phyloP scores from a whole-genome alignment of 2,888 invertebrate species.

The Coremacera marginata region DNA sequence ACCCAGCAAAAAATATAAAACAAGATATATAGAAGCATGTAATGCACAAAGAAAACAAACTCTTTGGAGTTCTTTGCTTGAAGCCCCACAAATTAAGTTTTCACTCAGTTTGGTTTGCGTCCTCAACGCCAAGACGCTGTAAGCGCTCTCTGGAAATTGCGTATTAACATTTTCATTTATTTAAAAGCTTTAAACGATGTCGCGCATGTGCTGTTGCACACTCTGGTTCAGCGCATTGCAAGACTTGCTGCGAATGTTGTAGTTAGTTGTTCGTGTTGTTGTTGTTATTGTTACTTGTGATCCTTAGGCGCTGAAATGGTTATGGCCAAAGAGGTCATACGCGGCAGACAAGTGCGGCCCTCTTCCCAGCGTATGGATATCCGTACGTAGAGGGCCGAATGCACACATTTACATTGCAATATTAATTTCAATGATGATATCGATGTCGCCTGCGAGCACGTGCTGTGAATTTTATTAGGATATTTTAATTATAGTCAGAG shows the following conservation, averaged over 20 bases:
- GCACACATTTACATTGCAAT: slow-evolving; percentile 37
- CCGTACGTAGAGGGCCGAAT: neutral
- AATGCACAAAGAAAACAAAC: neutral
- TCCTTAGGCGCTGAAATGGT: slow-evolving; percentile 39
- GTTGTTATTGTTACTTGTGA: slow-evolving; percentile 1
- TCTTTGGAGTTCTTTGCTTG: neutral
- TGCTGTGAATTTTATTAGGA: slow-evolving; percentile 60
- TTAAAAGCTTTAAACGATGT: slow-evolving; percentile 36
- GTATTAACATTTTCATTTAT: slow-evolving; percentile 49
- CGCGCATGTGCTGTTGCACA: slow-evolving; percentile 3
- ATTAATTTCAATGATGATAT: slow-evolving; percentile 51
- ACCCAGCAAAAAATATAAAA: neutral
- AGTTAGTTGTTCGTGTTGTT: slow-evolving; percentile 9
- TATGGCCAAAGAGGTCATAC: slow-evolving; percentile 34
- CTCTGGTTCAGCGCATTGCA: neutral
- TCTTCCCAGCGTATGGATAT: neutral
- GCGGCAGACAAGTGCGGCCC: slow-evolving; percentile 23
- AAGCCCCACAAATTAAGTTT: slow-evolving; percentile 11
- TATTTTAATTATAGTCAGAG: slow-evolving; percentile 57
- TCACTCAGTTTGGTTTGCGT: neutral
- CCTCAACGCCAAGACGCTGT: neutral
- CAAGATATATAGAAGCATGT: slow-evolving; percentile 9
- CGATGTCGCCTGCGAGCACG: slow-evolving; percentile 58
- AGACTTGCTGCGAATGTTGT: neutral
- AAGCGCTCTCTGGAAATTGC: slow-evolving; percentile 15